Percentiles rank a stretch among this genome's conserved stretches.
Evolutionary conservation across 1,140 invertebrate genomes (phyloP).

Genomic region (Drosophila rhopaloa): DNA sequence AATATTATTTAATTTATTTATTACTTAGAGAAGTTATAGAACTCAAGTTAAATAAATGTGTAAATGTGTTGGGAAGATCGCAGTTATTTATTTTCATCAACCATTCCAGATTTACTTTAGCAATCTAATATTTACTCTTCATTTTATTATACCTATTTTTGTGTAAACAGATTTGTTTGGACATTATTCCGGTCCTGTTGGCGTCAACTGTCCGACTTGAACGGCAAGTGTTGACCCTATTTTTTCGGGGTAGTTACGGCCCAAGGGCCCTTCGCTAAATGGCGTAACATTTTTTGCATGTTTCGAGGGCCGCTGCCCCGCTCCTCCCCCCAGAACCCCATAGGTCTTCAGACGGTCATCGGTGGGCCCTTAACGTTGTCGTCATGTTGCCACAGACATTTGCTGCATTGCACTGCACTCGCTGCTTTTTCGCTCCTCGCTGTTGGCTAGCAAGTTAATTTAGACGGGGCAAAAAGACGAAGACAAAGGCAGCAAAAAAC

Average conservation of each 20-base stretch:
- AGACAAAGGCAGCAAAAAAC: constrained; percentile 42
- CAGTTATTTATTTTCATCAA: no score
- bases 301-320: constrained; percentile 26
- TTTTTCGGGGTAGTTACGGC: constrained; percentile 65
- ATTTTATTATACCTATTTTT: no score
- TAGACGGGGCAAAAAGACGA: constrained; percentile 49
- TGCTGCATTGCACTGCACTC: constrained; percentile 57
- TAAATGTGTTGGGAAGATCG: no score
- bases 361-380: constrained; percentile 69
- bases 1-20: no score
- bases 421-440: constrained; percentile 19
- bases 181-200: constrained; percentile 6
- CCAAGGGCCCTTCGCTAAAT: constrained; percentile 52
- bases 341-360: constrained; percentile 6
- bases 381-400: constrained; percentile 75
- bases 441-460: constrained; percentile 74
- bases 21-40: no score
- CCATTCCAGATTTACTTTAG: no score
- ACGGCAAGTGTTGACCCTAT: constrained; percentile 63
- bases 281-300: constrained; percentile 82
- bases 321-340: neutral
- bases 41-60: no score
- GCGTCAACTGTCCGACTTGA: constrained; percentile 17
- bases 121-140: no score
- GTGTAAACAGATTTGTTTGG: no score